A percentile compares a stretch with the other conserved stretches of the same genome.
Evolutionary conservation across 1,140 invertebrate genomes (phyloP).

Genomic region (Epicauta chinensis): DNA sequence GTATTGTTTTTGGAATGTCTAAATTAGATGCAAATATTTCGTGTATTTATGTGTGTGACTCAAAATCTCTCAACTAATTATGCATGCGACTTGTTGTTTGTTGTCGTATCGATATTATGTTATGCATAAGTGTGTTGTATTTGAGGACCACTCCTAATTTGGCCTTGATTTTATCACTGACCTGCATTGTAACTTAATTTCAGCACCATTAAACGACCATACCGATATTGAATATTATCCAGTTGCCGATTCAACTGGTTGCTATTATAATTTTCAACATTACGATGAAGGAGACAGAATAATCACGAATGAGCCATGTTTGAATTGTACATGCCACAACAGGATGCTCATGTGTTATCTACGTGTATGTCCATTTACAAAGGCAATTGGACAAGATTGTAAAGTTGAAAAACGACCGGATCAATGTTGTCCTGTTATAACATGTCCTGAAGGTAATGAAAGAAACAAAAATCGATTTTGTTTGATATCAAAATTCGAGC

Average conservation of each 20-base stretch:
- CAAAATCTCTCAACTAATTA: slow-evolving; percentile 10
- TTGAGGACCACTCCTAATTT: slow-evolving; percentile 17
- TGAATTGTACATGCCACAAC: slow-evolving; percentile 93
- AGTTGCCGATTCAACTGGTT: slow-evolving; percentile 54
- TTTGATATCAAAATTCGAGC: not conserved
- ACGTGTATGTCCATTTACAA: slow-evolving; percentile 87
- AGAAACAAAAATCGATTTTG: no score
- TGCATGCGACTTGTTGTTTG: slow-evolving; percentile 3
- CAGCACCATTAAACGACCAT: slow-evolving; percentile 36
- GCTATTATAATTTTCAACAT: slow-evolving; percentile 91
- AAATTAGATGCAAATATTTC: no score
- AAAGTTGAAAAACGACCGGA: slow-evolving; percentile 82
- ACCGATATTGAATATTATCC: slow-evolving; percentile 41
- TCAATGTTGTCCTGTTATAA: slow-evolving; percentile 89
- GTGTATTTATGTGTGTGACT: no score
- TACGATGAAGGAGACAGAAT: slow-evolving; percentile 90
- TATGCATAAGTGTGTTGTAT: slow-evolving; percentile 16
- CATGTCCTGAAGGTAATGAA: slow-evolving; percentile 76
- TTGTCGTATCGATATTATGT: slow-evolving; percentile 2
- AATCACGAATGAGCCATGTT: slow-evolving; percentile 88
- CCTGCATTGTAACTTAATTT: slow-evolving; percentile 24
- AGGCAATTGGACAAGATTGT: slow-evolving; percentile 86
- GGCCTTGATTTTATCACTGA: slow-evolving; percentile 21
- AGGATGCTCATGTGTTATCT: slow-evolving; percentile 94
- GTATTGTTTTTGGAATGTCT: no score